These are phyloP conservation scores for Piaya cayana DNA, from an alignment of 2,113 vertebrate species.

Conservation along the genomic window DNA sequence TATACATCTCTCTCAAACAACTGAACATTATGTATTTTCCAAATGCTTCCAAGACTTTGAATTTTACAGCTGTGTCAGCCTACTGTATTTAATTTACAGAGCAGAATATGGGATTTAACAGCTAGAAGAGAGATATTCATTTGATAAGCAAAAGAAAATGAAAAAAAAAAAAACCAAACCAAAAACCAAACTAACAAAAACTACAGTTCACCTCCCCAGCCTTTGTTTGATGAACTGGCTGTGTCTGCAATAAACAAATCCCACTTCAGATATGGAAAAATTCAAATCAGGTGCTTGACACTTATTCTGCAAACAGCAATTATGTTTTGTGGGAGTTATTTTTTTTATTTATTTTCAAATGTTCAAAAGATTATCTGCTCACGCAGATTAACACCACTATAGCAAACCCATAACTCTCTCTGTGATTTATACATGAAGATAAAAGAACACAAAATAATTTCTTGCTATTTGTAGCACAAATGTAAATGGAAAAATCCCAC, in stretches of 20 bases:
- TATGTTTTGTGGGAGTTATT: background rate
- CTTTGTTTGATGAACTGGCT: background rate
- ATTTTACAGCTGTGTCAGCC: background rate
- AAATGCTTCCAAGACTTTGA: background rate
- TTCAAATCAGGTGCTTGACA: background rate
- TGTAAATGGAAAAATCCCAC: background rate
- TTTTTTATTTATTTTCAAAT: background rate
- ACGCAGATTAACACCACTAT: rapidly evolving
- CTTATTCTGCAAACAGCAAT: background rate
- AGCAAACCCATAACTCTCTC: background rate
- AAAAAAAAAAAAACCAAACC: no score
- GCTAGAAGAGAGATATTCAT: background rate
- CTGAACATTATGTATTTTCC: background rate
- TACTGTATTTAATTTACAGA: background rate
- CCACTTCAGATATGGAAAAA: background rate
- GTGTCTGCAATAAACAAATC: background rate
- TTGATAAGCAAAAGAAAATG: background rate
- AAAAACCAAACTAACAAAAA: background rate
- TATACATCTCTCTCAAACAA: background rate
- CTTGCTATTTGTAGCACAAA: background rate
- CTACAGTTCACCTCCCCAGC: background rate
- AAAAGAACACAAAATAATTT: background rate
- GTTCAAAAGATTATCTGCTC: background rate
- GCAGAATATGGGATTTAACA: background rate
- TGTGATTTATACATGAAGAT: background rate